phyloP scores from a whole-genome alignment of 2,113 vertebrate species.

The Prochilodus magdalenae region DNA sequence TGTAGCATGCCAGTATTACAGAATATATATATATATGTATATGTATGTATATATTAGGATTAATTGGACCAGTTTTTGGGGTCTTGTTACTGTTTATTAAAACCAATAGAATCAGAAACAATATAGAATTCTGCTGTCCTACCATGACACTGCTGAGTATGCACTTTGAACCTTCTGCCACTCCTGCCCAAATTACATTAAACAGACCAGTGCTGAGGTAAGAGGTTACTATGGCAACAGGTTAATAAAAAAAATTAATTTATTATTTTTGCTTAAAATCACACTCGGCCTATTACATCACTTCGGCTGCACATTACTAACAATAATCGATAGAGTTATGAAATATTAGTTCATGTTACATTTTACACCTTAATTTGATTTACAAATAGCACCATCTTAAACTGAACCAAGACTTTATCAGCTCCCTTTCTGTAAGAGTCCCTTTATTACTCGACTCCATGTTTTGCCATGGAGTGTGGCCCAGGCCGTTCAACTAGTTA shows the following conservation, averaged over 20 bases:
- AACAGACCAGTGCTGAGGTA: neutral
- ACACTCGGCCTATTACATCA: neutral
- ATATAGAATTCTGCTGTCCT: no score
- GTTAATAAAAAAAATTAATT: slow-evolving; percentile 12
- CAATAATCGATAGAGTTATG: neutral
- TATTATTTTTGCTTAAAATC: neutral
- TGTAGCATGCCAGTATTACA: no score
- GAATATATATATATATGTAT: no score
- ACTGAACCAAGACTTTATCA: neutral
- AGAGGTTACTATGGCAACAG: slow-evolving; percentile 11
- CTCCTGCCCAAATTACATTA: neutral
- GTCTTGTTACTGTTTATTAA: no score
- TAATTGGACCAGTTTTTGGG: no score
- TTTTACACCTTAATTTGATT: neutral
- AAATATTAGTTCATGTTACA: slow-evolving; percentile 4
- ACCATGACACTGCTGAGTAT: no score
- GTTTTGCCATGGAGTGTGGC: neutral
- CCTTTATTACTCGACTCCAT: neutral
- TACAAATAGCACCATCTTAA: slow-evolving; percentile 35
- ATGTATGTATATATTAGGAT: no score
- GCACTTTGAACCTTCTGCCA: no score
- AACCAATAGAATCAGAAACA: no score
- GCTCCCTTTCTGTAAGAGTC: neutral
- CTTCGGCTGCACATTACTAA: neutral
- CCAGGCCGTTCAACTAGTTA: neutral